Evolutionary conservation across 1,140 invertebrate genomes (phyloP), one percentile per base, ranked within the genome.

Genomic region (Potamilus streckersoni): DNA sequence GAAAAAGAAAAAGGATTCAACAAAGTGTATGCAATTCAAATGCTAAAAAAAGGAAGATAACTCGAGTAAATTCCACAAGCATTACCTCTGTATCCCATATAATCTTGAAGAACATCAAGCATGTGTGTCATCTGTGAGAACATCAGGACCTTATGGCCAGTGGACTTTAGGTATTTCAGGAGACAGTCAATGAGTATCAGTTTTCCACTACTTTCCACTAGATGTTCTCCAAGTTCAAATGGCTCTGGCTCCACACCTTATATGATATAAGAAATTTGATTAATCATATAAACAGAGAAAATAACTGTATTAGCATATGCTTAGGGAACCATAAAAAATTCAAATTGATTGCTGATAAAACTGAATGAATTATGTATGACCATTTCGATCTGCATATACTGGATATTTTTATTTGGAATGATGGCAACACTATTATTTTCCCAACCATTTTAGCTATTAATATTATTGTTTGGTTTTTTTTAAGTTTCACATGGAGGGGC

Each of bases 71-170:
- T 23, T 27, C 17, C 15, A 61, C 8, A 20, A 8, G 13, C 57
- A 69, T 59, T 69, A 89, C 89, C 87, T 85, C 87, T 82, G 60
- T 86, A 88, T 11, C 79, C 82, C 16, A 86, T 78, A 87, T 89
- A 89, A 88, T 97, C 97, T 93, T 98, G 96, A 63, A 99, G 89
- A 31, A 99, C 91, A 89, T 99, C 97, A 81, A 99, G 96, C 96
- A 98, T 97, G 88, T 96, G 95, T 0, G 96, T 97, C 96, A 99
- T 98, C 90, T 98, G 97, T 11, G 97, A 98, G 89, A 98, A 99
- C 82, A 99, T 96, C 13, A 99, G 92, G 0, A 98, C 97, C 77
- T 97, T 91, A 90, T 99, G 97, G 1, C 96, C 96, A 79, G 94
- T 93, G 73, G 94, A 93, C 83, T 98, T 96, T 2, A 99, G 90